Evolutionary conservation across 2,113 vertebrate genomes (phyloP), one percentile per base, ranked within the genome.

Genomic region (Bos javanicus): DNA sequence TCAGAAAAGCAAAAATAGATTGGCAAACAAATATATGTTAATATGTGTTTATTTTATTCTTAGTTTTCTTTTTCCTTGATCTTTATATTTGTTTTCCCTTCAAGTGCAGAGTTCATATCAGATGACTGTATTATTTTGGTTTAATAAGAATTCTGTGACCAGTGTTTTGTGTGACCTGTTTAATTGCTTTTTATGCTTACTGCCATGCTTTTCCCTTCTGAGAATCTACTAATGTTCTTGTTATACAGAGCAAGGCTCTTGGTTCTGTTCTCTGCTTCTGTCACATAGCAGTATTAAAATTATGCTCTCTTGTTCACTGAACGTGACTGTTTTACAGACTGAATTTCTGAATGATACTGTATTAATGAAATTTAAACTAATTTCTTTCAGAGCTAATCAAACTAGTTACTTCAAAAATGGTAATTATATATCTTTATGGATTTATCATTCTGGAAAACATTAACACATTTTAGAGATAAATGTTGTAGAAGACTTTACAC

Each of bases 361-460:
- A 91, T 81, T 82, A 94, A 76, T 91, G 50, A 46, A 92, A 94
- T 33, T 71, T 50, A 91, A 96, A 52, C 16, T 57, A 89, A 97
- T 62, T 54, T 46, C n/a, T 56, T 81, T 97, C 71, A 64, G 13
- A 64, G 28, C 12, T 92, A 91, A 89, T 84, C 56, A 36, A 94
- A 83, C 84, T 64, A 94, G 30, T 91, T 23, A 90, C 48, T 86
- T 95, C 46, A 71, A 87, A 97, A 90, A 80, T 87, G 17, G 3
- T 28, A 95, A 48, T 84, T 90, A 81, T 60, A 8, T 84, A 39
- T 74, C 39, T 91, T 3, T 52, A 87, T 89, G 56, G 28, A 59
- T 93, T 93, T 91, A 62, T 46, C 5, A 33, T 33, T 54, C 23
- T 43, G 0, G 0, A 57, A 43, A 92, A 82, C 74, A 93, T 60